Evolutionary conservation across 1,140 invertebrate species (phyloP), one percentile per base, ranked within the genome.

Genomic region (Hycleus cichorii): DNA sequence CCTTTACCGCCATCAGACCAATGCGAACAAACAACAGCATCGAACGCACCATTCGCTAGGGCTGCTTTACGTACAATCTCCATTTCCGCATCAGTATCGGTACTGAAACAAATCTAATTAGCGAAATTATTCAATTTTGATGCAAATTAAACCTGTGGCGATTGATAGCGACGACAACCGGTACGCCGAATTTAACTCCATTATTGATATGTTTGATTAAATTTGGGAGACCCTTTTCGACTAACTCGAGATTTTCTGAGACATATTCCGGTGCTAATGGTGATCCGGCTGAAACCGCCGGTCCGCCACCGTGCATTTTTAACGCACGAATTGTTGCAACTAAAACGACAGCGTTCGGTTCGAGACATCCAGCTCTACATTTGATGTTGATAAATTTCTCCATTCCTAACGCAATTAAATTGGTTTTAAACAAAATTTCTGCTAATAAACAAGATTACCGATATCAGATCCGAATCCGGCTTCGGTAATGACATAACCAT

Each of bases 371-470:
- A 45, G 87, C 85, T 12, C 95, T 86, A 67, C 95, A 98, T 78
- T 99, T 99, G 49, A 99, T 98, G 73, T 99, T 86, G 74, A 97
- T 96, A 78, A 98, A 98, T 74, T 99, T 99, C 78, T 99, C 97
- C 90, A 98, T 94, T 7, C 32, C 32, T 32, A 32, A 18, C 18
- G 18, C 18, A 18, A 18, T 18, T 18, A 18, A 18, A 18, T 18
- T 18, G 2, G 18, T 18, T 18, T 18, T 18, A 18, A 18, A 18
- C 18, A 1, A 18, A 18, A 18, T 1, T 18, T 2, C 1, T 1
- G 18, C 2, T 1, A 18, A 18, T 18, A 1, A 18, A 18, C 18
- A 1, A 18, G 18, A 32, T 32, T 32, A 45, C 87, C 96, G 70
- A 99, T 97, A 75, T 99, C 97, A 8, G 95, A 95, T 18, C 95